Evolutionary conservation across 2,888 invertebrate species (phyloP).

Genomic region (Saturnia japonica): DNA sequence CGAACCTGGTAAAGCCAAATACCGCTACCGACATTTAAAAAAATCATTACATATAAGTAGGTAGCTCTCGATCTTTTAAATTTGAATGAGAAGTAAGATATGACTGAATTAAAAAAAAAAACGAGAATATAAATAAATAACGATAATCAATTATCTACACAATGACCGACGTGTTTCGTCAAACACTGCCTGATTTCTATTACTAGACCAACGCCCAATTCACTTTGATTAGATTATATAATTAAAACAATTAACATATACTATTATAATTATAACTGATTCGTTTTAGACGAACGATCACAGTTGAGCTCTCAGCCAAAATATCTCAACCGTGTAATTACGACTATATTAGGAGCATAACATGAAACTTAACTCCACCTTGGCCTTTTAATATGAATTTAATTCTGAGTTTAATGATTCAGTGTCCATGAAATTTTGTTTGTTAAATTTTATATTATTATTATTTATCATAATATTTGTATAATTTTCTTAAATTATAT

Average conservation of each 20-base stretch:
- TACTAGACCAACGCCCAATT: neutral
- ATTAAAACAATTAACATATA: too few relatives aligned
- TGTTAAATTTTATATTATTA: neutral
- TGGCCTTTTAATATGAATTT: neutral
- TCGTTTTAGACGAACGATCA: neutral
- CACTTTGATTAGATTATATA: neutral
- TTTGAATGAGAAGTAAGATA: too few relatives aligned
- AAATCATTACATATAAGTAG: too few relatives aligned
- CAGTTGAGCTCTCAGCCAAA: neutral
- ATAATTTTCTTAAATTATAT: too few relatives aligned
- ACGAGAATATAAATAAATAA: too few relatives aligned
- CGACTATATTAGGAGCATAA: neutral
- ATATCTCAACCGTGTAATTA: neutral
- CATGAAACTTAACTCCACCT: neutral
- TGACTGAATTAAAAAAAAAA: too few relatives aligned
- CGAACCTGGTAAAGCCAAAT: too few relatives aligned
- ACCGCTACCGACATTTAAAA: too few relatives aligned
- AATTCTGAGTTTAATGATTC: neutral
- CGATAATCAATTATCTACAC: neutral
- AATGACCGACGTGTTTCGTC: neutral
- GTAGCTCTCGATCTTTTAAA: too few relatives aligned
- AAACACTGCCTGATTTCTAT: neutral
- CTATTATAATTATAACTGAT: neutral
- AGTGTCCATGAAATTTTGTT: neutral
- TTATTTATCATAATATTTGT: too few relatives aligned